phyloP scores from a whole-genome alignment of 2,113 vertebrate genomes.

The Archocentrus centrarchus region DNA sequence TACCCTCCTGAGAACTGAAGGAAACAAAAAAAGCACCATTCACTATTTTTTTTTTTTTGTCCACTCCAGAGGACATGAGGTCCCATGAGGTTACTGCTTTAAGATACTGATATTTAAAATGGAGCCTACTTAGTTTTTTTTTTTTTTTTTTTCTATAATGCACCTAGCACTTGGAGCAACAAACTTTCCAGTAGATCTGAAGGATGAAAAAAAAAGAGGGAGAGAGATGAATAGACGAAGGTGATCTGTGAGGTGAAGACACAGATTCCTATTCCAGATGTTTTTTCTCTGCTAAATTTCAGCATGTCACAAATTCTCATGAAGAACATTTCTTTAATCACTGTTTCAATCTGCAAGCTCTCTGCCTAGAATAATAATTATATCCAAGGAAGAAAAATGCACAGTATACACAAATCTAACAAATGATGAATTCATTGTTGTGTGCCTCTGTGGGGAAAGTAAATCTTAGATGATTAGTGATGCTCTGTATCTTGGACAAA shows the following conservation, averaged over 20 bases:
- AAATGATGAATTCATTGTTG: slow-evolving; percentile 54
- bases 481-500: slow-evolving; percentile 7
- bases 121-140: background rate
- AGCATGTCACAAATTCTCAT: slow-evolving; percentile 62
- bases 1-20: no score
- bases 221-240: slow-evolving; percentile 35
- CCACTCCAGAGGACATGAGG: background rate
- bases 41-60: no score
- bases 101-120: background rate
- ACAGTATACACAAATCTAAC: slow-evolving; percentile 51
- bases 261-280: slow-evolving; percentile 80
- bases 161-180: background rate
- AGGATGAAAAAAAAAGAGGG: slow-evolving; percentile 1
- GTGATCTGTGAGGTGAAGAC: slow-evolving; percentile 38
- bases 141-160: background rate
- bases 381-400: slow-evolving; percentile 44
- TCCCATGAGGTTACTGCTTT: accelerated
- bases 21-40: no score
- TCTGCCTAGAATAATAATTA: slow-evolving; percentile 68
- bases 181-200: slow-evolving; percentile 25
- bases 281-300: slow-evolving; percentile 66
- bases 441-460: background rate
- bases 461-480: slow-evolving; percentile 28
- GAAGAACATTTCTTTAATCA: slow-evolving; percentile 55
- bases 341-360: slow-evolving; percentile 17